Conservation (phyloP, 1,140 invertebrate genomes). For the Polyergus mexicanus region DNA sequence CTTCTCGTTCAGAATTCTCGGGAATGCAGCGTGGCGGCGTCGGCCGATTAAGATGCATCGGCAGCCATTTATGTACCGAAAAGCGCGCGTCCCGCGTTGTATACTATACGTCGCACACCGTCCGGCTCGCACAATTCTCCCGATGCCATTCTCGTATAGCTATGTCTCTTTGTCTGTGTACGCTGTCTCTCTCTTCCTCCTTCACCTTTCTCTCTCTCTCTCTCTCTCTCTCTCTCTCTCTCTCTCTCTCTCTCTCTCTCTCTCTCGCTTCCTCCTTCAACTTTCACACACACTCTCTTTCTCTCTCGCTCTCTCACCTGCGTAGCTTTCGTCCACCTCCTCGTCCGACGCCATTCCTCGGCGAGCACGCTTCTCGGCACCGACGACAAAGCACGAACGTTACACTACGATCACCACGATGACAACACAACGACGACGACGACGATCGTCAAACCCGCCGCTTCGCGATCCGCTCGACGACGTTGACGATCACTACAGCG, state of each 20-base stretch:
- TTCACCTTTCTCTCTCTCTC: background rate
- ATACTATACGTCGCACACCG: slow-evolving; percentile 35
- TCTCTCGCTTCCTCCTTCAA: background rate
- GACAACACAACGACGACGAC: background rate
- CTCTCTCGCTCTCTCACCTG: slow-evolving; percentile 88
- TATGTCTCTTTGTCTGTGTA: background rate
- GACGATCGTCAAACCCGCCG: slow-evolving; percentile 14
- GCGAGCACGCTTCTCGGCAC: slow-evolving; percentile 5
- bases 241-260: slow-evolving; percentile 83
- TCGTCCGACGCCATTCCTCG: slow-evolving; percentile 91
- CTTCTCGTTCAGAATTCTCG: background rate
- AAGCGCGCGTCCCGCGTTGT: slow-evolving; percentile 83
- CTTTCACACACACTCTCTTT: background rate
- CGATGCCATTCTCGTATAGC: background rate
- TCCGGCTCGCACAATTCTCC: slow-evolving; percentile 2
- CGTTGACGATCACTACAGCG: background rate
- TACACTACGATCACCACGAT: background rate
- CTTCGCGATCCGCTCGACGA: background rate
- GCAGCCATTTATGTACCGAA: slow-evolving; percentile 82
- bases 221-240: background rate
- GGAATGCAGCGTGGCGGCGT: slow-evolving; percentile 7
- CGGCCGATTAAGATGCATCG: slow-evolving; percentile 78
- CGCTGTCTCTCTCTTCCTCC: background rate
- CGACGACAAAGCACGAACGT: background rate
- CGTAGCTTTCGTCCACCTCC: slow-evolving; percentile 92